Base-by-base conservation (phyloP, 2,888 invertebrate genomes). In the Acrocyrtus sp. region DNA sequence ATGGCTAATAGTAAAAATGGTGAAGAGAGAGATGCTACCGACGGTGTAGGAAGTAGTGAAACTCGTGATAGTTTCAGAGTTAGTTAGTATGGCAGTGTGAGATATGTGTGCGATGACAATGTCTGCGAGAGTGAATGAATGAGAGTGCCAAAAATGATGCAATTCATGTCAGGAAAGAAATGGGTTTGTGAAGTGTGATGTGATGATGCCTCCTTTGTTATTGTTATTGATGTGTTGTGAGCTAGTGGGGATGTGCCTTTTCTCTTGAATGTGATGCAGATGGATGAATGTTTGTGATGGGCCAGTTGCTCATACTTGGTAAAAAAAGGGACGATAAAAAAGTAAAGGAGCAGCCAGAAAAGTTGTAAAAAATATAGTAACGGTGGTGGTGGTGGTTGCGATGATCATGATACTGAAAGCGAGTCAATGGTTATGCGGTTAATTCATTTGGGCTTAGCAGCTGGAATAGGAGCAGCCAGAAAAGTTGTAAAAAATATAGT, bases 101-200 rank as follows among this genome's bases (percentile, higher is more conserved):
- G n/a, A n/a, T 39, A 41, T 29, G 53, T 26, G 39, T 39, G 12
- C 22, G 51, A 51, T 41, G 22, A 22, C 22, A 45, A 47, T 26
- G 51, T 26, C 50, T 54, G 48, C 29, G 21, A 41, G 4, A 24
- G 26, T 60, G 61, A 68, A 68, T 68, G 68, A 61, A 61, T 60
- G 68, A 68, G 62, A 63, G 68, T 68, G 68, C 68, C 68, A 68
- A 68, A 68, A 68, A 61, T 68, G 68, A 68, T 68, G 68, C 68
- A 68, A 68, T 68, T 27, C 54, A 68, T 61, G 68, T 68, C 68
- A 68, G 29, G 43, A 54, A 34, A 53, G 67, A 68, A 68, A 68
- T 68, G 61, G 68, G 61, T 60, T 60, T 68, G 60, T 68, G 68
- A 68, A 68, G 68, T 68, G 68, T 68, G 67, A 67, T 67, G 67